Evolutionary conservation across 92 coral and sea anemone genomes (phyloP).

Genomic region (Chrysogorgia sp.): DNA sequence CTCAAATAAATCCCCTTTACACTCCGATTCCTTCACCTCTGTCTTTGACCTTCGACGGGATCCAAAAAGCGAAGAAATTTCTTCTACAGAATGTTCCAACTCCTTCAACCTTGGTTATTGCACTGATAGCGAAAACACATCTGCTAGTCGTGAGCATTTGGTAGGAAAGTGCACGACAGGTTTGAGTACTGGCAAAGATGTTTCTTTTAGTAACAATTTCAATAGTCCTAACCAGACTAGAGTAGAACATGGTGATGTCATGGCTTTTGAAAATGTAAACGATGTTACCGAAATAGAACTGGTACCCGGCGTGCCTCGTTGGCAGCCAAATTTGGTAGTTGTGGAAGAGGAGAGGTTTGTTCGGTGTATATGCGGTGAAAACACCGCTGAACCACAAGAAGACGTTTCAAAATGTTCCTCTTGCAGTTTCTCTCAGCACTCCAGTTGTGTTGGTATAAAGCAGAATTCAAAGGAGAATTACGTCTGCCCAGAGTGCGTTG

Average conservation of each 20-base stretch:
- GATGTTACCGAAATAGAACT: neutral
- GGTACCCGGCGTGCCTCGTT: neutral
- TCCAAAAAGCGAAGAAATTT: neutral
- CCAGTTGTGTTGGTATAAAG: slow-evolving; percentile 58
- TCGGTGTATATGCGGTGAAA: slow-evolving; percentile 79
- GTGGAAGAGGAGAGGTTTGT: slow-evolving; percentile 31
- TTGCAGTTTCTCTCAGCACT: slow-evolving; percentile 70
- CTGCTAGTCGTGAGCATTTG: neutral
- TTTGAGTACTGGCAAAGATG: neutral
- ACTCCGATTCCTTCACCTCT: neutral
- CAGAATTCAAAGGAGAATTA: slow-evolving; percentile 13
- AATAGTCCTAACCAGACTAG: neutral
- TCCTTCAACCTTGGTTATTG: neutral
- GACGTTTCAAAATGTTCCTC: slow-evolving; percentile 61
- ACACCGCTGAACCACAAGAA: slow-evolving; percentile 33
- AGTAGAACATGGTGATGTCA: neutral
- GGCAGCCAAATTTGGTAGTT: neutral
- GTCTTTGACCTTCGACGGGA: neutral
- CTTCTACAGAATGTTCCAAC: neutral
- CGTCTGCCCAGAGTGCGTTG: slow-evolving; percentile 52
- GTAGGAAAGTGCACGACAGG: neutral
- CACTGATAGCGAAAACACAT: neutral
- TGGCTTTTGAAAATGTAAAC: neutral
- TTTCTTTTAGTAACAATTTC: neutral
- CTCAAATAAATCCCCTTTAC: neutral